Conservation (phyloP, 2,113 vertebrate genomes). For the Castor canadensis region DNA sequence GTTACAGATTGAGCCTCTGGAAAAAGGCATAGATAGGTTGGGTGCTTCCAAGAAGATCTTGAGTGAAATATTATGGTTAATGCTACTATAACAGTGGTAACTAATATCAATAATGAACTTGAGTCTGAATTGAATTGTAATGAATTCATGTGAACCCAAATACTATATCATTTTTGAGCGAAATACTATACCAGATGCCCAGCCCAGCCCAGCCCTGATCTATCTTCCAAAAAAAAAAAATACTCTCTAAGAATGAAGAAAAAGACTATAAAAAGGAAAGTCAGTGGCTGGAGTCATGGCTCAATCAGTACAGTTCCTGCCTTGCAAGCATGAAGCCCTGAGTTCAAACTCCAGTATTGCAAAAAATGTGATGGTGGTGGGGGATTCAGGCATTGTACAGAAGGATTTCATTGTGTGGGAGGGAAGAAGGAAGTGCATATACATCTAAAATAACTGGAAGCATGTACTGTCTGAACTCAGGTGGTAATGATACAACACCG, state of each 20-base stretch:
- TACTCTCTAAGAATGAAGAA: not conserved
- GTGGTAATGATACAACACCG: not conserved
- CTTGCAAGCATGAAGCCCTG: no score
- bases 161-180: not conserved
- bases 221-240: not conserved
- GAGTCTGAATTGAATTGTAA: slow-evolving; percentile 14
- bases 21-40: not conserved
- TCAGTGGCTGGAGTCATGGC: no score
- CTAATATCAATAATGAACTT: slow-evolving; percentile 26
- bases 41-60: not conserved
- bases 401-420: not conserved
- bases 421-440: not conserved
- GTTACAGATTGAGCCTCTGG: not conserved
- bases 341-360: no score
- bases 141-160: not conserved
- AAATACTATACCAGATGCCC: not conserved
- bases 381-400: not conserved
- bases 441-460: not conserved
- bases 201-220: not conserved
- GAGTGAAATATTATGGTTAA: not conserved
- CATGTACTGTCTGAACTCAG: not conserved
- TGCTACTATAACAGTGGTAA: not conserved
- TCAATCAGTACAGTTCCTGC: no score
- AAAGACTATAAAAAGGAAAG: not conserved
- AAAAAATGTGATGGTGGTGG: no score